Conservation (phyloP, 2,113 vertebrate genomes). For the Lycocorax pyrrhopterus region DNA sequence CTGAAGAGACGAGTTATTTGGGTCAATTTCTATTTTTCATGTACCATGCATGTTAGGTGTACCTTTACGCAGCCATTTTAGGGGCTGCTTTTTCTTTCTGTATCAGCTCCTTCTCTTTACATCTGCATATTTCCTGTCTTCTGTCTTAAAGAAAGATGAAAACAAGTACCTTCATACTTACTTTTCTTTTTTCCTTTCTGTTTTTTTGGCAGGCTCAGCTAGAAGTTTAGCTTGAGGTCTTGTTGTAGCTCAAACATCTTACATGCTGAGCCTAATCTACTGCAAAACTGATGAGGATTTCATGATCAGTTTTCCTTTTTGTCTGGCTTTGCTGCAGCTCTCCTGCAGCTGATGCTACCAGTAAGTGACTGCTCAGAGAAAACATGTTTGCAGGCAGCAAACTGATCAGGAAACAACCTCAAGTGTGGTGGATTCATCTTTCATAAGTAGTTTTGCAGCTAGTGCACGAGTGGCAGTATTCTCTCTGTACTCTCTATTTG, state of each 20-base stretch:
- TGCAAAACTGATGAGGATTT: neutral
- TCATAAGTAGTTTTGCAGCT: slow-evolving; percentile 19
- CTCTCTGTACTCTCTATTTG: neutral
- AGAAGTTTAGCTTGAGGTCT: neutral
- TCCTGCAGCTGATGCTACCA: neutral
- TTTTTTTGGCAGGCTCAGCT: neutral
- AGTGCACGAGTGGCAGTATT: neutral
- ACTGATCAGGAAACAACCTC: neutral
- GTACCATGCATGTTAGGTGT: neutral
- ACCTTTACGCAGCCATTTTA: neutral
- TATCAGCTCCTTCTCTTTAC: neutral
- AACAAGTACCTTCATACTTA: neutral
- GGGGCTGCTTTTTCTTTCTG: neutral
- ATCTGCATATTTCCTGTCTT: slow-evolving; percentile 27
- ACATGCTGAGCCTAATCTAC: neutral
- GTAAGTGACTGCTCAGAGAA: neutral
- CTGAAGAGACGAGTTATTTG: neutral
- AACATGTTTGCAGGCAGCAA: neutral
- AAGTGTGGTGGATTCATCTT: neutral
- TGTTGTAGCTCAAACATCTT: neutral
- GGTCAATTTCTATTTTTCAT: neutral
- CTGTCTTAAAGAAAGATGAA: neutral
- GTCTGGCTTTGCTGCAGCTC: neutral
- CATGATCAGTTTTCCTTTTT: neutral
- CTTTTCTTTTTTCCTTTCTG: neutral